Conservation (phyloP, 2,888 invertebrate species). For the Panopea generosa region DNA sequence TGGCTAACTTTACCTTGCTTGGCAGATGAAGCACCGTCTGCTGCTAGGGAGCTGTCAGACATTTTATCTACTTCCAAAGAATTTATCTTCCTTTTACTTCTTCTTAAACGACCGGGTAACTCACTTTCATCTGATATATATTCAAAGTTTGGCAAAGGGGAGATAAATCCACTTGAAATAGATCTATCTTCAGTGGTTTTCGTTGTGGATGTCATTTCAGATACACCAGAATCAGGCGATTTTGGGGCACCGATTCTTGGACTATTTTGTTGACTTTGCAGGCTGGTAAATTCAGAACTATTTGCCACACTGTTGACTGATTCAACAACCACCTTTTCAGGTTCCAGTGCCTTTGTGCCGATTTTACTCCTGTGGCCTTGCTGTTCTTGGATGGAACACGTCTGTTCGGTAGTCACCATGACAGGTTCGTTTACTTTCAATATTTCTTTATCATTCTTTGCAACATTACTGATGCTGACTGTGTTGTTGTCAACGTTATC, state of each 20-base stretch:
- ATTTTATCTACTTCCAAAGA: not conserved
- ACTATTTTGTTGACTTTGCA: constrained; percentile 76
- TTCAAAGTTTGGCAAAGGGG: constrained; percentile 28
- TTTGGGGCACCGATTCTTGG: constrained; percentile 51
- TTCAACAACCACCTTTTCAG: constrained; percentile 76
- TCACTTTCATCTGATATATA: not conserved
- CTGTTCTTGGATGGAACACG: not conserved
- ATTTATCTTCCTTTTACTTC: not conserved
- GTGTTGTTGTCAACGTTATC: constrained; percentile 16
- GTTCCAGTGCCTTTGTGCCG: not conserved
- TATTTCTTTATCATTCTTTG: not conserved
- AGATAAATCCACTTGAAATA: constrained; percentile 20
- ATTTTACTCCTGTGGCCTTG: not conserved
- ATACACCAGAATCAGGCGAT: constrained; percentile 65
- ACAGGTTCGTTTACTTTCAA: constrained; percentile 5
- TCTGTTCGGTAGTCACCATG: not conserved
- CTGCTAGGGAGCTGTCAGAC: not conserved
- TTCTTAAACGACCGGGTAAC: not conserved
- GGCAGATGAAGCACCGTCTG: constrained; percentile 13
- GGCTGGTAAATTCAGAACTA: constrained; percentile 67
- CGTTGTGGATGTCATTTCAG: constrained; percentile 47
- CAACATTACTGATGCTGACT: not conserved
- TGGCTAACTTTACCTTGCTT: constrained; percentile 32
- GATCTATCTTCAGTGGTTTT: constrained; percentile 33
- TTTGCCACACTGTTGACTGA: constrained; percentile 66